Base-by-base conservation (phyloP, 2,888 invertebrate genomes). In the Heteromyza rotundicornis region DNA sequence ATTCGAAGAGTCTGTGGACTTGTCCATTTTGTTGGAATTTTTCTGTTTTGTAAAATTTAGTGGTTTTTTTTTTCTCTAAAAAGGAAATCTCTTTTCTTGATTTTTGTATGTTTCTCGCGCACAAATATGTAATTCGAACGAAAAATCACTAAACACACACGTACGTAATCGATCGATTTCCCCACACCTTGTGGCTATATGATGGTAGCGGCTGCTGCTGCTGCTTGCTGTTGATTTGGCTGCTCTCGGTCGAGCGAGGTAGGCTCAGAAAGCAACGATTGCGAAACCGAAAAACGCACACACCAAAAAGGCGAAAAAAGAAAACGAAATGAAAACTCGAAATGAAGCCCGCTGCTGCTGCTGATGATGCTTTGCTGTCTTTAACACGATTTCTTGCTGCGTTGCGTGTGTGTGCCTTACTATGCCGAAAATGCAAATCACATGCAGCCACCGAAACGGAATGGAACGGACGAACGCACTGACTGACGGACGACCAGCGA, bases 101-200 rank as follows among this genome's bases (percentile, higher is more conserved):
- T n/a, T 40, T 40, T 40, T 40, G 14, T n/a, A 32, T 40, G 7
- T 40, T 40, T n/a, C n/a, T n/a, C n/a, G n/a, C n/a, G n/a, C n/a
- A n/a, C 3, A n/a, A 14, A 40, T 3, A n/a, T 7, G 16, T 3
- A 40, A 40, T 40, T 40, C 12, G 32, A 32, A n/a, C n/a, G n/a
- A n/a, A n/a, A 32, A 32, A 32, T 32, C 40, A 40, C 40, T 40
- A 40, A 40, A 40, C 14, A n/a, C 40, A 40, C 40, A 40, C 40
- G 40, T 5, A 47, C 17, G 47, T 47, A 47, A 47, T 47, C 47
- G 47, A 47, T 47, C 47, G 47, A 47, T 47, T 47, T 47, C 47
- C 47, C 47, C 47, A 47, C 47, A 47, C 47, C 47, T 2, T 19
- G 17, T 40, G 10, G 3, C n/a, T n/a, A 3, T 40, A 3, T 12